Evolutionary conservation across 2,888 invertebrate genomes (phyloP), one percentile per base, ranked within the genome.

Genomic region (Thyatira batis): DNA sequence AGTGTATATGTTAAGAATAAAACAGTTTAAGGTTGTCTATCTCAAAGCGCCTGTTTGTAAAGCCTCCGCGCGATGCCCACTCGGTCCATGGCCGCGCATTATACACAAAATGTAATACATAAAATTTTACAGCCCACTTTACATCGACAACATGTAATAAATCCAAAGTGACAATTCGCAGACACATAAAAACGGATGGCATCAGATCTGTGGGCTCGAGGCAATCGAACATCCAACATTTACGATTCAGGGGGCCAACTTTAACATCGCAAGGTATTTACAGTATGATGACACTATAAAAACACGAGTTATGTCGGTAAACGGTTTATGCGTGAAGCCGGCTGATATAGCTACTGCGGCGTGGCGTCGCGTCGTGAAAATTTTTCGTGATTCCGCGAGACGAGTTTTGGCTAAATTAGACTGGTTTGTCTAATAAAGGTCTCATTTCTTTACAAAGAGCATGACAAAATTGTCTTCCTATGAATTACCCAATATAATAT

Each of bases 121-220:
- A 48, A 69, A 73, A 71, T 57, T 81, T 82, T 75, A 83, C 69
- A 66, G 65, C 67, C 77, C 69, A 74, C 75, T 80, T 76, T 75
- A 83, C 79, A 80, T 75, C 74, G 78, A 76, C 75, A 80, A 77
- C 73, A 73, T 65, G 63, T 60, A 72, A 78, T 88, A 87, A 88
- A 88, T 79, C 76, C 66, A 67, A 78, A 80, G 81, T 78, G 84
- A 83, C 84, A 82, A 85, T 87, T 82, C 78, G 73, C 70, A 65
- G 77, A 68, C 69, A 76, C 82, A 84, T 88, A 88, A 90, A 89
- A 80, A 76, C 73, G 80, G 77, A 87, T 84, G 82, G 82, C 89
- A 80, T 76, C 73, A 80, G 78, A 87, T 84, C 82, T 81, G 84
- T 78, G 78, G 84, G 83, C 87, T 84, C 76, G 76, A 73, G 78